phyloP scores from a whole-genome alignment of 2,113 vertebrate species.

The Glaucomys volans region DNA sequence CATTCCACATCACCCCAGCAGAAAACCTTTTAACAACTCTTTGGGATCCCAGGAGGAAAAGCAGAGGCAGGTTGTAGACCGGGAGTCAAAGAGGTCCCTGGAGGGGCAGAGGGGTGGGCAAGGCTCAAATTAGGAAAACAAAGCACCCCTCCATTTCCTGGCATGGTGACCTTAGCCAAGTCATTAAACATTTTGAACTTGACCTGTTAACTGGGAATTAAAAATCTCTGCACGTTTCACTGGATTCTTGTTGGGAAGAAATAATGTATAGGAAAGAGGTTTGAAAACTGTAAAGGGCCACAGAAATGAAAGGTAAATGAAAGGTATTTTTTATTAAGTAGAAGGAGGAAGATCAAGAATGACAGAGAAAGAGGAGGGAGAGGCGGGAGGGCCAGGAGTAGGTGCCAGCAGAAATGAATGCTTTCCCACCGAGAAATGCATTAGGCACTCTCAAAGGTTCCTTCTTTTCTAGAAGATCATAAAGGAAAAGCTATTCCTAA shows the following conservation, averaged over 20 bases:
- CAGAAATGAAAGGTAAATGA: conserved; percentile 41
- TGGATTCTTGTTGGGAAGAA: conserved; percentile 19
- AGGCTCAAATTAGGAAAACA: not conserved
- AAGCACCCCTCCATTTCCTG: not conserved
- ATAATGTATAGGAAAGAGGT: conserved; percentile 21
- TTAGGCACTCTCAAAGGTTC: conserved; percentile 52
- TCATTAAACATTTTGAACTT: not conserved
- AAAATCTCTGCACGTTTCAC: not conserved
- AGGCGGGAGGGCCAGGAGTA: conserved; percentile 17
- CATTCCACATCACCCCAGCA: not conserved
- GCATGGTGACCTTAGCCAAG: not conserved
- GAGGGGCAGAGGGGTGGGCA: not conserved
- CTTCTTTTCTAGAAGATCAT: conserved; percentile 40
- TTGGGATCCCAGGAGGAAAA: conserved; percentile 2
- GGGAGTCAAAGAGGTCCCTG: not conserved
- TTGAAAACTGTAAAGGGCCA: conserved; percentile 31
- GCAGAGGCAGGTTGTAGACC: not conserved
- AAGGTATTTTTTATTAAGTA: conserved; percentile 52
- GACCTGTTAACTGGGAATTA: conserved; percentile 52
- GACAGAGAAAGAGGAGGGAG: conserved; percentile 48
- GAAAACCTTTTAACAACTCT: not conserved
- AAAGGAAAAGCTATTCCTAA: conserved; percentile 64
- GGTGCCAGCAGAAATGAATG: conserved; percentile 39
- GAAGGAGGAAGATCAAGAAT: conserved; percentile 61
- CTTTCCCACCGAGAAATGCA: conserved; percentile 68